Base-by-base conservation (phyloP, 64 coral and sea anemone species). In the Pocillopora damicornis region DNA sequence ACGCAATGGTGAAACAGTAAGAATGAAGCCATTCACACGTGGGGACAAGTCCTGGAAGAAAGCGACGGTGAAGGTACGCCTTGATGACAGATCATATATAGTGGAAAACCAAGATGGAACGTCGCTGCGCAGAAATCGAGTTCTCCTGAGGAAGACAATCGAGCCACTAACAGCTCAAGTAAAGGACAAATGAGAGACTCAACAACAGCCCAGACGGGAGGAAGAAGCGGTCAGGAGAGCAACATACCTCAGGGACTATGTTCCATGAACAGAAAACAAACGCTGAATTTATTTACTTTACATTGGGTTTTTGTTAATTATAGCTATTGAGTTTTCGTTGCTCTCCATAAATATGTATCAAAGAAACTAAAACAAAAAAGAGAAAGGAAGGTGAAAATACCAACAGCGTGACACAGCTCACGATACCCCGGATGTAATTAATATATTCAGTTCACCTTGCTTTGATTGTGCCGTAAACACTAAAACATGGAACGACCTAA, bases 1-100 rank as follows among this genome's bases (percentile, higher is more conserved):
- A 61, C 35, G 60, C 22, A 63, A 16, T 57, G 84, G 88, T 66
- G 83, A 90, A 5, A 82, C 25, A 67, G 77, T 94, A 63, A 37
- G 77, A 90, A 35, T 90, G 16, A 30, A 82, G 18, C 82, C 83
- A 37, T 38, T 72, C 51, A 60, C 66, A 7, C 77, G 58, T 12
- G 15, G n/a, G 6, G 61, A 80, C 14, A 25, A 80, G 61, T 59
- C 78, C 61, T 35, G 65, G 20, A 77, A 36, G 13, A 86, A 92
- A 80, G 90, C 74, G 38, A 78, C n/a, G 38, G 75, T 87, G 1
- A 22, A 87, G 15, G 82, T 0, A 16, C 20, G 87, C 18, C 59
- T 87, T 78, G 65, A 69, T 34, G 25, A 64, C 15, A 79, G 90
- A 18, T 87, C 66, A 14, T 92, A 92, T 68, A 51, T 34, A 20